Percentiles rank a stretch among this genome's conserved stretches.
These are phyloP conservation scores for Atopsyche davidsoni DNA, from an alignment of 1,140 invertebrate species.

Conservation along the genomic window DNA sequence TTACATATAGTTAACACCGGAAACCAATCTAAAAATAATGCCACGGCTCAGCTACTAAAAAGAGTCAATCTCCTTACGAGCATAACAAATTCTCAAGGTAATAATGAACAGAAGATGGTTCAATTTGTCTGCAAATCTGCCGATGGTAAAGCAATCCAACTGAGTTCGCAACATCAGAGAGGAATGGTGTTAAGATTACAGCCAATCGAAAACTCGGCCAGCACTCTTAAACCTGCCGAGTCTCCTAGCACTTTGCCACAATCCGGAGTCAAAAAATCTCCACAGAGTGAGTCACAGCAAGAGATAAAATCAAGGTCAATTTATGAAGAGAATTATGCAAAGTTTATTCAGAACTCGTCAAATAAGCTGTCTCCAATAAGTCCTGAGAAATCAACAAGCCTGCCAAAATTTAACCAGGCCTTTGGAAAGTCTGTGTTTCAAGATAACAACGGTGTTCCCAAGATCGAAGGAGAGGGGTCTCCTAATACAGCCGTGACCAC, in stretches of 20 bases:
- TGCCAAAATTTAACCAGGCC: conserved; percentile 75
- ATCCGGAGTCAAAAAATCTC: conserved; percentile 16
- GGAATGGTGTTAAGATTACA: conserved; percentile 46
- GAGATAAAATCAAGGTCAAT: conserved; percentile 48
- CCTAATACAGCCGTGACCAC: conserved; percentile 31
- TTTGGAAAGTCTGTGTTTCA: conserved; percentile 63
- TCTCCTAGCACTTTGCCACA: conserved; percentile 23
- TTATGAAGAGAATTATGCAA: conserved; percentile 50
- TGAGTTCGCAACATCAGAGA: conserved; percentile 44
- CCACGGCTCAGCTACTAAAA: conserved; percentile 40
- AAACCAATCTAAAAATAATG: conserved; percentile 36
- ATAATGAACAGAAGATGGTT: conserved; percentile 47
- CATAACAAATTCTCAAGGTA: conserved; percentile 43
- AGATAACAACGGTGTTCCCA: conserved; percentile 34
- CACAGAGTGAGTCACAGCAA: conserved; percentile 34
- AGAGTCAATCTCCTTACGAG: conserved; percentile 47
- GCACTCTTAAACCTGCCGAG: conserved; percentile 33
- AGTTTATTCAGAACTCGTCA: conserved; percentile 44
- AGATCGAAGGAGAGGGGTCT: conserved; percentile 27
- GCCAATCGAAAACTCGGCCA: conserved; percentile 37
- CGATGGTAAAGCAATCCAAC: conserved; percentile 48
- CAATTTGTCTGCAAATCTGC: conserved; percentile 55
- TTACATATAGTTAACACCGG: conserved; percentile 46
- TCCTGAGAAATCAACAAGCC: conserved; percentile 39
- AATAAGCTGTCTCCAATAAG: conserved; percentile 34